A percentile compares a stretch with the other conserved stretches of the same genome.
phyloP scores from a whole-genome alignment of 2,113 vertebrate species.

The Centrocercus urophasianus region DNA sequence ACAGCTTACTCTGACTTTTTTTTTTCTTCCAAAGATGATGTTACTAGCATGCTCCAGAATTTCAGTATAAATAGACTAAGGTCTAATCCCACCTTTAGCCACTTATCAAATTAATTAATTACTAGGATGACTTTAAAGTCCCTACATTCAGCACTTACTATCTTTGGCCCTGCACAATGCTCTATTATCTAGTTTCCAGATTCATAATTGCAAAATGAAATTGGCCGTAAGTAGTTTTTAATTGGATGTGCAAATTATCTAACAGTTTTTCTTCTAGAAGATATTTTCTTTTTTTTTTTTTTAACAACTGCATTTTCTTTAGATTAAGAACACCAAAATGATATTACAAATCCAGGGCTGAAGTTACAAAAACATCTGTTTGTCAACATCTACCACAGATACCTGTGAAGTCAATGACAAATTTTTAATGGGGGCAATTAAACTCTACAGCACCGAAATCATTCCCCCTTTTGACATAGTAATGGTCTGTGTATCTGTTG shows the following conservation, averaged over 20 bases:
- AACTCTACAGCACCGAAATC: neutral
- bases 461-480: neutral
- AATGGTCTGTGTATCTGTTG: neutral
- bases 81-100: slow-evolving; percentile 48
- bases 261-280: slow-evolving; percentile 13
- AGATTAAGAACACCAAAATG: neutral
- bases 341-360: neutral
- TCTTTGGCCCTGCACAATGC: neutral
- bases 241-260: slow-evolving; percentile 52
- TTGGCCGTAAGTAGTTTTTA: slow-evolving; percentile 20
- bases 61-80: slow-evolving; percentile 18
- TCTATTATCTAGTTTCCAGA: slow-evolving; percentile 27
- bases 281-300: slow-evolving; percentile 21
- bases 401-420: neutral
- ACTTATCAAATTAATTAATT: slow-evolving; percentile 62
- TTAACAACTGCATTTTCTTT: slow-evolving; percentile 24
- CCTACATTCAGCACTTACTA: neutral
- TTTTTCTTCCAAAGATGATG: neutral
- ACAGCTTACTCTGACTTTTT: neutral
- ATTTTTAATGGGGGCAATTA: neutral
- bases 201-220: slow-evolving; percentile 49
- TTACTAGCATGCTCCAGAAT: slow-evolving; percentile 29
- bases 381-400: slow-evolving; percentile 24
- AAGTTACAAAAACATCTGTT: neutral
- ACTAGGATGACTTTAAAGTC: slow-evolving; percentile 15